Evolutionary conservation across 2,113 vertebrate genomes (phyloP).

Genomic region (Apteryx mantelli): DNA sequence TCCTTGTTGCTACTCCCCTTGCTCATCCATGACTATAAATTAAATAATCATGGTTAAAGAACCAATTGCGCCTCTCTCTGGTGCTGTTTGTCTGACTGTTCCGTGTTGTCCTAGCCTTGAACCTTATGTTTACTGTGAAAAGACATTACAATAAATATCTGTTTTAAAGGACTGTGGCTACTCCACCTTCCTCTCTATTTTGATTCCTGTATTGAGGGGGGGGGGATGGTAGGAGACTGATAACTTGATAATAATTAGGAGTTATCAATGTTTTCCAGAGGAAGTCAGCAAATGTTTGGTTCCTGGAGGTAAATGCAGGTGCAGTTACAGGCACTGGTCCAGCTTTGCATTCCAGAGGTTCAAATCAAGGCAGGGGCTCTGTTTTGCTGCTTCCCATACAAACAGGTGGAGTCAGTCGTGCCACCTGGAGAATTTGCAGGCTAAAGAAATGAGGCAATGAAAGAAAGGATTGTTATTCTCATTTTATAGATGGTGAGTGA

Average conservation of each 20-base stretch:
- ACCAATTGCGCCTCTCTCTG: not conserved
- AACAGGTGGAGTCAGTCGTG: not conserved
- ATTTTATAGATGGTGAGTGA: not conserved
- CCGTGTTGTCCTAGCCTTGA: not conserved
- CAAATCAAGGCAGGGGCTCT: not conserved
- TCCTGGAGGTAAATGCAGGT: not conserved
- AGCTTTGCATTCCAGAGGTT: not conserved
- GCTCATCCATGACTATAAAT: not conserved
- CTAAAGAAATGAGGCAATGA: not conserved
- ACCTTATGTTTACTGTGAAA: not conserved
- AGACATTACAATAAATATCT: slow-evolving; percentile 9
- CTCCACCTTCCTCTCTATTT: not conserved
- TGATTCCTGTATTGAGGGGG: not conserved
- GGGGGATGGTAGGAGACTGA: not conserved
- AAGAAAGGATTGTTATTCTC: not conserved
- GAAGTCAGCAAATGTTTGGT: not conserved
- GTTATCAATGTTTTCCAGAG: not conserved
- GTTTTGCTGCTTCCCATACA: not conserved
- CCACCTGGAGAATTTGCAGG: not conserved
- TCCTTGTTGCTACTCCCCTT: not conserved
- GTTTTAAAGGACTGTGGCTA: not conserved
- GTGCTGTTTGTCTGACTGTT: not conserved
- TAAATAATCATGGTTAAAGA: not conserved
- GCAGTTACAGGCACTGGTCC: not conserved
- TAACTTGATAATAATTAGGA: not conserved